Evolutionary conservation across 2,888 invertebrate genomes (phyloP), one percentile per base, ranked within the genome.

Genomic region (Branchellion lobata): DNA sequence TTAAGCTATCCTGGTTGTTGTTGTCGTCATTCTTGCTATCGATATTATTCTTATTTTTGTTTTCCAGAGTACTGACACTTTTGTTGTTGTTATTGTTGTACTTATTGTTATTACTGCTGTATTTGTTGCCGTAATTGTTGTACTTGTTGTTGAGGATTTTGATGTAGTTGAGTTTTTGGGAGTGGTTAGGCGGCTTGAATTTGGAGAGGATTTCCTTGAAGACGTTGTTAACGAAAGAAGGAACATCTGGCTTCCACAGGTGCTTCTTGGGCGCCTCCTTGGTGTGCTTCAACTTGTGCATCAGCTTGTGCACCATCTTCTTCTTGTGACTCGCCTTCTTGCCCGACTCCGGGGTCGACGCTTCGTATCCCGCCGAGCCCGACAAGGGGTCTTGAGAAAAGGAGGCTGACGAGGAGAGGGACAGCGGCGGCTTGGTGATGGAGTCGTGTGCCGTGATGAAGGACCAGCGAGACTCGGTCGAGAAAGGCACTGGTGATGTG

Each of bases 261-360:
- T 57, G 61, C 61, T 57, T 57, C 61, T 57, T 57, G 21, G 61
- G 24, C 24, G 24, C 61, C 61, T 57, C 61, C n/a, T 57, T 57
- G 21, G 61, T n/a, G 24, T 57, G 21, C 61, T 57, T 57, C 61
- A 57, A n/a, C 24, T 57, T 57, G 40, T 40, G 14, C n/a, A 57
- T 24, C 14, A 57, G 24, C 61, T 57, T 57, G 24, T 57, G 61
- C 24, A 57, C 61, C 61, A 57, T 57, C 61, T 57, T 57, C 24
- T 57, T 57, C 61, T 57, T 57, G 61, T 57, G 61, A 5, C 11
- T 14, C 3, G 24, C 21, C n/a, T 57, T 57, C 61, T 57, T 57
- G 24, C 24, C 24, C 24, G 61, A n/a, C n/a, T 57, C 61, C 5
- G 21, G 21, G 14, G 21, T 18, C 61, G 24, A 8, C 3, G 14